Percentiles rank a stretch among this genome's conserved stretches.
Evolutionary conservation across 2,113 vertebrate genomes (phyloP).

Genomic region (human (Homo sapiens)): GRCh38 chr4:90816501-90817000

Average conservation of each 20-base stretch:
- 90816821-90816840: not conserved
- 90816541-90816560: not conserved
- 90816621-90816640: not conserved
- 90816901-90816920: not conserved
- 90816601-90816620: not conserved
- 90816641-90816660: not conserved
- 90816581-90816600: not conserved
- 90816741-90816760: slow-evolving; percentile 72
- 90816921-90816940: not conserved
- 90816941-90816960: not conserved
- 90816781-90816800: slow-evolving; percentile 58
- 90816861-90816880: not conserved
- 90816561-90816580: not conserved
- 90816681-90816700: slow-evolving; percentile 54
- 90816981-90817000: not conserved
- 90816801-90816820: slow-evolving; percentile 40
- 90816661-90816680: not conserved
- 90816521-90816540: not conserved
- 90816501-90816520: not conserved
- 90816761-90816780: slow-evolving; percentile 70
- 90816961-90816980: not conserved
- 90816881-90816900: not conserved
- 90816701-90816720: slow-evolving; percentile 69
- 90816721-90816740: slow-evolving; percentile 59
- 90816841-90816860: not conserved